Evolutionary conservation across 2,888 invertebrate species (phyloP), one percentile per base, ranked within the genome.

Genomic region (Microdon myrmicae): DNA sequence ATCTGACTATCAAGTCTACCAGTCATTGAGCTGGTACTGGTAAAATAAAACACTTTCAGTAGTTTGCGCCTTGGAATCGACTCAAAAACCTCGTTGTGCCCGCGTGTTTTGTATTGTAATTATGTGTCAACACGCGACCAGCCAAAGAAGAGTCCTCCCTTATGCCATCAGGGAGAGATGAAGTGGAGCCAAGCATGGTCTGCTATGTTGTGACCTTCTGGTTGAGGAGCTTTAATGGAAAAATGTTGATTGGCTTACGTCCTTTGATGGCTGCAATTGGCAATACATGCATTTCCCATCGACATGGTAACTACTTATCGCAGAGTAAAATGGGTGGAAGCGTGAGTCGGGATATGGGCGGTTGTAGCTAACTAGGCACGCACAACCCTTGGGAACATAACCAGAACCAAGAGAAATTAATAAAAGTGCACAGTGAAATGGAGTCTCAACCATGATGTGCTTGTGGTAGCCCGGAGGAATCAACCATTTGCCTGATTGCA

Each of bases 101-200:
- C 8, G 12, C 19, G n/a, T 13, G 22, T 31, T 31, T 32, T 31
- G 14, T 53, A 35, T 56, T 49, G 29, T 55, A 54, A 49, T 61
- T 64, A 51, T 51, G 49, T 51, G 49, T 45, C 49, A 56, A 56
- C 56, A 64, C 56, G 56, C 56, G 49, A 56, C 45, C 39, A 51
- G 35, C 29, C n/a, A n/a, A n/a, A 56, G 31, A 49, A 17, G 39
- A 41, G 20, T 39, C 39, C 44, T 55, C 35, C 19, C 39, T 34
- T 22, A 31, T 20, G 35, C 39, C 22, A 39, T 39, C 17, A 37
- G 48, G 20, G 25, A 41, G 28, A n/a, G 16, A 13, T 16, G 25
- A 19, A 14, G 14, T 19, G 26, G 23, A 13, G 38, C 16, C 6
- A 14, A 26, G 3, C 31, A 31, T 10, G 23, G 37, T 14, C 39